phyloP scores from a whole-genome alignment of 2,888 invertebrate genomes.

The Tipula confusa region DNA sequence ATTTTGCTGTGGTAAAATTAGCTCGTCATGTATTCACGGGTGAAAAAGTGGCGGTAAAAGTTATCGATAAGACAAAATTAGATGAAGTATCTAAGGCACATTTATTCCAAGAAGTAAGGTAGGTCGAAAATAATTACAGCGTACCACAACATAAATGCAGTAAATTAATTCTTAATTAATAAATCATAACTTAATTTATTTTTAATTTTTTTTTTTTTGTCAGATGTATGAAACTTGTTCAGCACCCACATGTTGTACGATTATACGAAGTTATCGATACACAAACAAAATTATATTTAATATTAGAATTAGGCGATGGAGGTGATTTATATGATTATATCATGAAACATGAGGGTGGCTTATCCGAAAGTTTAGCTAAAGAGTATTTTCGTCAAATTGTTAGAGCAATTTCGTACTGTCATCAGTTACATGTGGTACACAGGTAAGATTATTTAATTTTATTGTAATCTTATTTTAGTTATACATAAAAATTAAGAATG shows the following conservation, averaged over 20 bases:
- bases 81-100: constrained; percentile 94
- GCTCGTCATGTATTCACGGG: constrained; percentile 99
- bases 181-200: constrained; percentile 13
- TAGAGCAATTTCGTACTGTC: constrained; percentile 96
- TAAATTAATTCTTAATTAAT: constrained; percentile 31
- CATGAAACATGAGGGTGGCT: constrained; percentile 88
- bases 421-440: constrained; percentile 71
- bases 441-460: constrained; percentile 41
- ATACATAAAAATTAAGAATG: neutral
- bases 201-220: constrained; percentile 54
- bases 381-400: constrained; percentile 97
- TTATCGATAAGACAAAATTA: constrained; percentile 97
- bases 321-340: constrained; percentile 99
- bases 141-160: constrained; percentile 26
- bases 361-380: constrained; percentile 75
- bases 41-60: constrained; percentile 95
- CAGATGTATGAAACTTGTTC: constrained; percentile 97
- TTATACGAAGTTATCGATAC: constrained; percentile 99
- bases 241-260: constrained; percentile 97
- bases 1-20: constrained; percentile 97
- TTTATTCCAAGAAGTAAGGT: constrained; percentile 87
- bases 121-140: constrained; percentile 36
- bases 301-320: constrained; percentile 96
- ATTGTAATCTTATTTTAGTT: neutral
- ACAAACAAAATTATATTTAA: constrained; percentile 93